Base-by-base conservation (phyloP, 2,113 vertebrate genomes). In the Nothoprocta perdicaria region DNA sequence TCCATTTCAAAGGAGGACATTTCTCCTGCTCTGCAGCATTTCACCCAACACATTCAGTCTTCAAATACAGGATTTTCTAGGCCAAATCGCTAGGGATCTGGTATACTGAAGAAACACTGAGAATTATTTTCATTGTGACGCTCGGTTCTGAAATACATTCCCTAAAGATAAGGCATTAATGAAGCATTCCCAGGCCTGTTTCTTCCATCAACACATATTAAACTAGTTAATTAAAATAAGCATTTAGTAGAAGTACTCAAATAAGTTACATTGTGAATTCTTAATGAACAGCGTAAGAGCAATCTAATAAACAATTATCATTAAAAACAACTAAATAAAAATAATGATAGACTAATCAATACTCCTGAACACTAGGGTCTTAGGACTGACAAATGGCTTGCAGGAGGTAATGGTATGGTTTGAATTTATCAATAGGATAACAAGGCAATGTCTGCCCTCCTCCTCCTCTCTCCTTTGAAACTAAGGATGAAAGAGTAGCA, bases 241-340 rank as follows among this genome's bases (percentile, higher is more conserved):
- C 12, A 68, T 27, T 31, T 7, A 65, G 17, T 48, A 23, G 29
- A 72, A 57, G 55, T 84, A 43, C 38, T 63, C 40, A 68, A 41
- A 62, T 45, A 85, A 66, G 35, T 60, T 45, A 67, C 15, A 68
- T 4, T 50, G 38, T 81, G 46, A 95, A 84, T 93, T 86, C 68
- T 78, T 88, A 94, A 93, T 93, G 89, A 97, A 95, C 88, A 63
- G 40, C 40, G 84, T 40, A 89, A 35, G 57, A 73, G 29, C 73
- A 84, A 65, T 82, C 55, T 80, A 94, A 86, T 80, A 75, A 75
- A 74, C 80, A 63, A 60, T 86, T 91, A 86, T 94, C 31, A 88
- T 97, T 94, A 96, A 94, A 96, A 94, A 86, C 35, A 26, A 92
- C 41, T 61, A 92, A 93, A 84, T 68, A 85, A 91, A 50, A 50